Evolutionary conservation across 2,888 invertebrate genomes (phyloP).

Genomic region (Xanthia togata): DNA sequence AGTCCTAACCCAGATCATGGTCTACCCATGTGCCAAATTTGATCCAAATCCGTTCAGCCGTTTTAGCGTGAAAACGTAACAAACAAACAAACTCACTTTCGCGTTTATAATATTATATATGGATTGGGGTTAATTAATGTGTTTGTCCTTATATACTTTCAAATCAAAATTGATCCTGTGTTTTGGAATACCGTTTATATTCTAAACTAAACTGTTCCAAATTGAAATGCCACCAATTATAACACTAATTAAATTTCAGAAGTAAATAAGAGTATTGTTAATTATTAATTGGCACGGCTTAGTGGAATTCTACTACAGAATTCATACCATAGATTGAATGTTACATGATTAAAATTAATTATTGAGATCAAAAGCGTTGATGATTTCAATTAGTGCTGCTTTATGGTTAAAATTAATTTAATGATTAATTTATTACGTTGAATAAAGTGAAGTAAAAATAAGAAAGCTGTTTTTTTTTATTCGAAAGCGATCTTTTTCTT

Average conservation of each 20-base stretch:
- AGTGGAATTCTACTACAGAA: constrained; percentile 42
- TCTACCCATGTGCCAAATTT: background rate
- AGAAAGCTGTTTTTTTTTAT: background rate
- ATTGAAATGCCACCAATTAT: constrained; percentile 38
- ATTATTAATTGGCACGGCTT: constrained; percentile 53
- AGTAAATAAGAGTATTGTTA: constrained; percentile 51
- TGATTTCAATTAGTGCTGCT: constrained; percentile 46
- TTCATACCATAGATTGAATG: constrained; percentile 39
- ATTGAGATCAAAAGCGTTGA: constrained; percentile 53
- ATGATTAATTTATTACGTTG: constrained; percentile 1
- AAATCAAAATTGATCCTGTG: constrained; percentile 6
- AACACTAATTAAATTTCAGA: constrained; percentile 52
- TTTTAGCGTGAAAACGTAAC: background rate
- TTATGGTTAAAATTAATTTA: constrained; percentile 25
- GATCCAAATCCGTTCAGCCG: background rate
- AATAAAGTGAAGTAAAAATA: background rate
- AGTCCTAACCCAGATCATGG: too few species aligned
- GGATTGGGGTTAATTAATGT: background rate
- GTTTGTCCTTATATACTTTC: background rate
- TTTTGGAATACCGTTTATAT: constrained; percentile 2
- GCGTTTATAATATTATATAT: background rate
- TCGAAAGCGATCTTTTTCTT: background rate
- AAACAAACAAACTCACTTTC: background rate
- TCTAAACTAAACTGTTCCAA: constrained; percentile 15
- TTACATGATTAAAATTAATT: constrained; percentile 60